These are phyloP conservation scores for Acanthosepion lycidas DNA, from an alignment of 2,888 invertebrate species.

Conservation along the genomic window DNA sequence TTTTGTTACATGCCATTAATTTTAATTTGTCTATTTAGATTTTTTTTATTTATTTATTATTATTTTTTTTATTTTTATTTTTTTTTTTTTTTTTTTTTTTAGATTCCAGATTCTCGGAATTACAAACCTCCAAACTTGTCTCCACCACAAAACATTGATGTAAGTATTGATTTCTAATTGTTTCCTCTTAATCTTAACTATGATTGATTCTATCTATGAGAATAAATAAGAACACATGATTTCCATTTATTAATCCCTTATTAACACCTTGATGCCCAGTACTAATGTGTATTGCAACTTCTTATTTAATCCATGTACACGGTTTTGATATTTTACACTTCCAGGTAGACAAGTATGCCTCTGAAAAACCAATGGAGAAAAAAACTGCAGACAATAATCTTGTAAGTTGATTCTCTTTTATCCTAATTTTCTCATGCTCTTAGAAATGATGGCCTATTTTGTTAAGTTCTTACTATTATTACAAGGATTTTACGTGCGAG, in stretches of 20 bases:
- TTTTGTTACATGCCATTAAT: not conserved
- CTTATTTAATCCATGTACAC: not conserved
- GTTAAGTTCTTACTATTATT: too few relatives aligned
- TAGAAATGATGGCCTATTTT: too few relatives aligned
- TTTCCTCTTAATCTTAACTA: not conserved
- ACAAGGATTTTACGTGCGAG: too few relatives aligned
- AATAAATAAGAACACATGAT: too few relatives aligned
- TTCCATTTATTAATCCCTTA: too few relatives aligned
- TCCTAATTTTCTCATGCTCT: too few relatives aligned
- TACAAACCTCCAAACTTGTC: slow-evolving; percentile 63
- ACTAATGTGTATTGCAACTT: too few relatives aligned
- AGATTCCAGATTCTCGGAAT: slow-evolving; percentile 73
- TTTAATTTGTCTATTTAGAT: not conserved
- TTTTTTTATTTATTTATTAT: slow-evolving; percentile 53
- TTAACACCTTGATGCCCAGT: too few relatives aligned
- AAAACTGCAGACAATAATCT: not conserved
- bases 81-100: slow-evolving; percentile 57
- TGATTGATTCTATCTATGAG: too few relatives aligned
- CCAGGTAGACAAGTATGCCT: not conserved
- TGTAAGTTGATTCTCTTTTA: not conserved
- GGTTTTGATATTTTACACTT: not conserved
- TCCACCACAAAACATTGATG: slow-evolving; percentile 68
- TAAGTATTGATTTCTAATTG: slow-evolving; percentile 51
- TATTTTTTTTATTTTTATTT: slow-evolving; percentile 70
- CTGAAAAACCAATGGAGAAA: not conserved